These are phyloP conservation scores for Anhinga rufa DNA, from an alignment of 2,113 vertebrate genomes.

Conservation along the genomic window DNA sequence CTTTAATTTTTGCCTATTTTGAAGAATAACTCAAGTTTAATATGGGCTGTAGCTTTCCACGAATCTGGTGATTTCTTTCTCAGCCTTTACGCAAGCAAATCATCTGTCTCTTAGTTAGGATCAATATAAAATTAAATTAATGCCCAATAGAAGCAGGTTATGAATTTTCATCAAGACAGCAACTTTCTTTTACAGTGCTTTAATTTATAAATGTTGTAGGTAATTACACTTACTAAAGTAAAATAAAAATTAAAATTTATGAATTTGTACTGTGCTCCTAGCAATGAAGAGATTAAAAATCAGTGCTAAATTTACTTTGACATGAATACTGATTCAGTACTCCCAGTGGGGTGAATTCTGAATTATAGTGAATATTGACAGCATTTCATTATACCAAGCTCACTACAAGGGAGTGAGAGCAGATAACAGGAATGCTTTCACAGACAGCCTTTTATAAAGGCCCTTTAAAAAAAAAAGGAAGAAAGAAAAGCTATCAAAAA, in stretches of 20 bases:
- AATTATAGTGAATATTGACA: conserved; percentile 20
- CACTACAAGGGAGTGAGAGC: background rate
- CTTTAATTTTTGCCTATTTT: background rate
- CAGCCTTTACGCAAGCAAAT: background rate
- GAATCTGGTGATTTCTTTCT: background rate
- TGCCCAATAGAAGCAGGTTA: background rate
- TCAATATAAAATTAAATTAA: conserved; percentile 30
- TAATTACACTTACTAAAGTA: conserved; percentile 58
- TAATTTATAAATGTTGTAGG: conserved; percentile 42
- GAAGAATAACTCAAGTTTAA: background rate
- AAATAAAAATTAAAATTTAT: conserved; percentile 65
- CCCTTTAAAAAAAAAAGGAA: background rate
- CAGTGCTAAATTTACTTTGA: conserved; percentile 51
- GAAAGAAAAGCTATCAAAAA: background rate
- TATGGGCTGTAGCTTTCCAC: background rate
- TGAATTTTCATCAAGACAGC: conserved; percentile 45
- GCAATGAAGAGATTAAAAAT: conserved; percentile 53
- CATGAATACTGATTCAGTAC: conserved; percentile 29
- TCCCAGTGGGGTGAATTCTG: conserved; percentile 10
- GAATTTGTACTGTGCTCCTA: conserved; percentile 34
- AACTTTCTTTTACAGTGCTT: conserved; percentile 2
- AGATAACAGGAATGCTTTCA: background rate
- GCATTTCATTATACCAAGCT: background rate
- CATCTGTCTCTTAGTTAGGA: background rate
- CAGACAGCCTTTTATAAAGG: background rate